Conservation (phyloP, 1,140 invertebrate species). For the Tetraneura akinire region DNA sequence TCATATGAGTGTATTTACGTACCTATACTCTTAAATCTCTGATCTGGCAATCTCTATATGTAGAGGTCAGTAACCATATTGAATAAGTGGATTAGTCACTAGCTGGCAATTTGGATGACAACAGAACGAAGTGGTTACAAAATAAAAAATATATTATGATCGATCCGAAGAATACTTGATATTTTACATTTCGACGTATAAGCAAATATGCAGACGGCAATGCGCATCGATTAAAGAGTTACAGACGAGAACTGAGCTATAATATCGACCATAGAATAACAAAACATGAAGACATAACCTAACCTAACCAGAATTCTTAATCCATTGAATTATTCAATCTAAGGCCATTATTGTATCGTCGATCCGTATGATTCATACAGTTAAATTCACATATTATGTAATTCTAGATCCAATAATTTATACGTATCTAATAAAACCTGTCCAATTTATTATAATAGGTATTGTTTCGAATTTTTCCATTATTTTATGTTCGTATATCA, state of each 20-base stretch:
- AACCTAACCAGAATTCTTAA: too few species aligned
- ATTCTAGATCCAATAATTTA: too few species aligned
- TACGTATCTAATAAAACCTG: too few species aligned
- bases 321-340: too few species aligned
- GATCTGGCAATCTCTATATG: neutral
- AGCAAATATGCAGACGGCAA: too few species aligned
- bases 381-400: too few species aligned
- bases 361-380: too few species aligned
- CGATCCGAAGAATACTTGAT: neutral
- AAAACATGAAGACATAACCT: neutral
- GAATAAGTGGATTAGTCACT: slow-evolving; percentile 38
- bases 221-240: too few species aligned
- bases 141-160: neutral
- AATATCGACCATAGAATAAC: neutral
- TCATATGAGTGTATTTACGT: neutral
- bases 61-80: slow-evolving; percentile 38
- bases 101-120: neutral
- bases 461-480: too few species aligned
- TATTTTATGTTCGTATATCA: too few species aligned
- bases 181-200: neutral
- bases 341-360: too few species aligned
- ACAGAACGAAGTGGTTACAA: neutral
- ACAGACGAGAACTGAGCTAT: neutral
- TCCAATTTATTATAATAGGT: too few species aligned
- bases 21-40: neutral